Percentiles rank a stretch among this genome's conserved stretches.
phyloP scores from a whole-genome alignment of 2,797 vertebrate species.

The Glossophaga mutica region DNA sequence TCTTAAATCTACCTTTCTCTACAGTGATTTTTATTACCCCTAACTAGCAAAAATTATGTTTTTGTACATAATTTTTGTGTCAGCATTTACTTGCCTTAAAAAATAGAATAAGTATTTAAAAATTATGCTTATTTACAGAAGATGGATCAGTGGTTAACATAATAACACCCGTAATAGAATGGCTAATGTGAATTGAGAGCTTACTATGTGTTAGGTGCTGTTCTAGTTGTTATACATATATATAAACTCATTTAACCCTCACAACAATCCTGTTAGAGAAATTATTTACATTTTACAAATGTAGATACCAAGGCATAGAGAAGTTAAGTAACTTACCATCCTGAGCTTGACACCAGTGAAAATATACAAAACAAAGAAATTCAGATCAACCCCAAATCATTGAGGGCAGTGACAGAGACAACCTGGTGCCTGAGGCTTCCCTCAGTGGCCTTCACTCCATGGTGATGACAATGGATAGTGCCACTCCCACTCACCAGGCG shows the following conservation, averaged over 20 bases:
- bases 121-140: not conserved
- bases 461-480: not conserved
- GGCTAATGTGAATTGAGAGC: not conserved
- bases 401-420: not conserved
- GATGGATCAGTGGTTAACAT: not conserved
- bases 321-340: not conserved
- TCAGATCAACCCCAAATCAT: not conserved
- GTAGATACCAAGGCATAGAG: not conserved
- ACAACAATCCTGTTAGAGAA: not conserved
- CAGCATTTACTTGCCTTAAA: not conserved
- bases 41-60: not conserved
- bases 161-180: not conserved
- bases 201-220: not conserved
- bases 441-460: not conserved
- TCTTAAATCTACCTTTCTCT: not conserved
- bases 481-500: not conserved
- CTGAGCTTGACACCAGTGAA: not conserved
- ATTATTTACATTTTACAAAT: not conserved
- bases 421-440: not conserved
- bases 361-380: not conserved
- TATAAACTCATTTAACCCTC: not conserved
- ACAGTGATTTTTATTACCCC: not conserved
- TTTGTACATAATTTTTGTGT: not conserved
- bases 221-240: not conserved
- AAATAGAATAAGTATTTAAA: not conserved